These are phyloP conservation scores for Adelphocoris suturalis DNA, from an alignment of 2,888 invertebrate genomes.

Conservation along the genomic window DNA sequence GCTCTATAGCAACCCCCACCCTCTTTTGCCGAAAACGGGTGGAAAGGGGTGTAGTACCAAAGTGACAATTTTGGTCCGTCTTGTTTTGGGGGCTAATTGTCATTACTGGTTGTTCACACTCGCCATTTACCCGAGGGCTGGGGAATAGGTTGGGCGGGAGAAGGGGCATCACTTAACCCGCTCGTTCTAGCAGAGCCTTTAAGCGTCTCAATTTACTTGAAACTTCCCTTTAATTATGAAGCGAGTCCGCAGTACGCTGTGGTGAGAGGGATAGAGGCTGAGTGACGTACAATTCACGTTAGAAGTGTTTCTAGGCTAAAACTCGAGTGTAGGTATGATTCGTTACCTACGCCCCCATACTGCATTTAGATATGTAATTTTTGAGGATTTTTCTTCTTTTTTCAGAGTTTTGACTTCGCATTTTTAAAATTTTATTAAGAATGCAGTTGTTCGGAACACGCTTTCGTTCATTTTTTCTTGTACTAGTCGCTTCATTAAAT, in stretches of 20 bases:
- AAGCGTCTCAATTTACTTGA: constrained; percentile 68
- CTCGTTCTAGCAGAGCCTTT: constrained; percentile 58
- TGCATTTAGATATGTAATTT: too few relatives aligned
- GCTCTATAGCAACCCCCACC: neutral
- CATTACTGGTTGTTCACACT: constrained; percentile 70
- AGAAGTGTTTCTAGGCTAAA: neutral
- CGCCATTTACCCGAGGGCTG: constrained; percentile 57
- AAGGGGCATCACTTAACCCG: constrained; percentile 45
- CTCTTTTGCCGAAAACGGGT: neutral
- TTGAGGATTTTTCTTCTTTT: too few relatives aligned
- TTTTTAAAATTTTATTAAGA: too few relatives aligned
- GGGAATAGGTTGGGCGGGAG: constrained; percentile 33
- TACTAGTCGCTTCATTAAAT: too few relatives aligned
- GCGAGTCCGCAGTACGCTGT: constrained; percentile 35
- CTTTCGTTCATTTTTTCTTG: too few relatives aligned
- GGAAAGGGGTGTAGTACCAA: constrained; percentile 43
- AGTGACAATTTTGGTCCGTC: constrained; percentile 69
- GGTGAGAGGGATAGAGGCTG: neutral
- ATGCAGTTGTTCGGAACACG: too few relatives aligned
- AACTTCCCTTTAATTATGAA: constrained; percentile 66
- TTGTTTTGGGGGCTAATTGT: constrained; percentile 68
- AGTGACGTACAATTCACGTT: neutral
- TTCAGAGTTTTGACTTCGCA: too few relatives aligned
- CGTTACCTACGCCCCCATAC: too few relatives aligned
- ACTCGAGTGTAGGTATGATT: neutral